Base-by-base conservation (phyloP, 2,113 vertebrate species). In the Aegithalos caudatus region DNA sequence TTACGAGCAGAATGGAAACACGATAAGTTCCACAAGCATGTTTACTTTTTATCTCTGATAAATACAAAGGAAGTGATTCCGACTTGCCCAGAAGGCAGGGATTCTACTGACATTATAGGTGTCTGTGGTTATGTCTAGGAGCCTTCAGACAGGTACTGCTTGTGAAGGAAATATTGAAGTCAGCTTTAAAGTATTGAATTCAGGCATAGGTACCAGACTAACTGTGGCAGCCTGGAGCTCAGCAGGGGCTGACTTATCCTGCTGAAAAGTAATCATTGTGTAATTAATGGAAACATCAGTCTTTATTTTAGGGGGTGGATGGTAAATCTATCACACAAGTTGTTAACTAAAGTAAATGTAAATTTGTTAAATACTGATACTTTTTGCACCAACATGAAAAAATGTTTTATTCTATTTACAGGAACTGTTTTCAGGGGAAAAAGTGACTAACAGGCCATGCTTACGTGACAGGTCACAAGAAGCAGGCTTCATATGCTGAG, bases 271-370 rank as follows among this genome's bases (percentile, higher is more conserved):
- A 95, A 86, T 88, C 71, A 80, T 72, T 15, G 23, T 38, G 29
- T 83, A 90, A 95, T 93, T 96, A 93, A 76, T 50, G 35, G 81
- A 93, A 88, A 77, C 54, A 95, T 11, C 42, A 80, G 45, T 47
- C 62, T 70, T 47, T 81, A 22, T 88, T 86, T 91, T 44, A 56
- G 28, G 47, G 21, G 7, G 9, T 19, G 35, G 33, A 61, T 71
- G 37, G 64, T n/a, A 78, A 69, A 58, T 42, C 42, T 73, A 65
- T 64, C 58, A 77, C 29, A 80, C 38, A 82, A 86, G 38, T 73
- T 76, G 29, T 72, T 61, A 82, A 78, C 64, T 83, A 18, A 70
- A 72, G 12, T 19, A 14, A 14, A 44, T 45, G 7, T 38, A 90
- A 35, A 14, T 40, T 53, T 57, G 35, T 74, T 76, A 61, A 80